phyloP scores from a whole-genome alignment of 2,797 vertebrate species.

The Neopelma chrysocephalum region DNA sequence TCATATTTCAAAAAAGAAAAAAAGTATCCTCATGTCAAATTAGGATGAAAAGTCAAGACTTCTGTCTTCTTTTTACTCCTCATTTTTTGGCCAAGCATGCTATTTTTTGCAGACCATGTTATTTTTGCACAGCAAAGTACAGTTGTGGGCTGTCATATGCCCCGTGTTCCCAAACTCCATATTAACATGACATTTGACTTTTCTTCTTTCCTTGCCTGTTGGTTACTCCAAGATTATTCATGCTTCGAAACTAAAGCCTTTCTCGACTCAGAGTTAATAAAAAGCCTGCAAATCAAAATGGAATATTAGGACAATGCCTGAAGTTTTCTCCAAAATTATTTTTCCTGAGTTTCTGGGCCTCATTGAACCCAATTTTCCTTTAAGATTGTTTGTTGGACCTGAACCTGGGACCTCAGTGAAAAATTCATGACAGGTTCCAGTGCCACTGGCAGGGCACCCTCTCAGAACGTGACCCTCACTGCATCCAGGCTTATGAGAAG shows the following conservation, averaged over 20 bases:
- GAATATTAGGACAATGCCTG: neutral
- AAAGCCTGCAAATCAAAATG: neutral
- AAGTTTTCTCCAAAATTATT: neutral
- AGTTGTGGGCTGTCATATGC: neutral
- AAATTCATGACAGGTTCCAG: neutral
- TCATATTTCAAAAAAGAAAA: neutral
- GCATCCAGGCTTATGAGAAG: neutral
- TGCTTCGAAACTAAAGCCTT: neutral
- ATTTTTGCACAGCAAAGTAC: neutral
- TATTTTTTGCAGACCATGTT: neutral
- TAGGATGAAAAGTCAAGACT: neutral
- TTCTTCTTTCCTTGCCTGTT: neutral
- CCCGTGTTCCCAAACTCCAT: neutral
- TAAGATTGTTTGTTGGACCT: neutral
- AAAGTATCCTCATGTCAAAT: neutral
- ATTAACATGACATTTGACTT: neutral
- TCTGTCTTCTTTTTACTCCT: neutral
- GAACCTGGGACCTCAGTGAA: neutral
- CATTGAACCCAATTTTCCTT: neutral
- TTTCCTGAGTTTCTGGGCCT: neutral
- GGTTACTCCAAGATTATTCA: neutral
- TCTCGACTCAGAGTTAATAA: rapidly evolving
- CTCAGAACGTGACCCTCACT: neutral
- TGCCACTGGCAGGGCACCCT: neutral
- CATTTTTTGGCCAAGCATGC: neutral